Base-by-base conservation (phyloP, 2,113 vertebrate species). In the Menidia beryllina region DNA sequence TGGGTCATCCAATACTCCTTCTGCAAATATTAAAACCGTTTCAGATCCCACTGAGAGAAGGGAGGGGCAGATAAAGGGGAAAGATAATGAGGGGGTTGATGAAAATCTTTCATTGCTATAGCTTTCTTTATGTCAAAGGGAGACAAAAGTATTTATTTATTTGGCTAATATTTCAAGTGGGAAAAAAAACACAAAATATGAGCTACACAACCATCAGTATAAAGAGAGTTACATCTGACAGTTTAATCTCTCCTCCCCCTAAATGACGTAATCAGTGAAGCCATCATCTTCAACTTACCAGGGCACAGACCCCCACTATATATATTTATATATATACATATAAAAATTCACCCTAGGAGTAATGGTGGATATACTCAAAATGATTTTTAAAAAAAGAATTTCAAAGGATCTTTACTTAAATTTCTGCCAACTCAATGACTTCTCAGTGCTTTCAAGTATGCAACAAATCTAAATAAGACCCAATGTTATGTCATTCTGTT, bases 21-120 rank as follows among this genome's bases (percentile, higher is more conserved):
- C 65, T 77, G 57, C 75, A 82, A 85, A 83, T 73, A 84, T 81
- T 38, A 75, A 64, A 82, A 74, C 41, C 66, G 61, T 24, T 85
- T 81, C 52, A 65, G 67, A 72, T 53, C 83, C 72, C 43, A 21
- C 34, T 43, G 67, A 80, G 63, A 48, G 25, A n/a, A 38, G 15
- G 17, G 21, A 10, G 12, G 2, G 8, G 14, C n/a, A 43, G 20
- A 25, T 26, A 7, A 24, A 5, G 10, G 26, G 7, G 2, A 5
- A 23, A 67, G 65, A 72, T 62, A 62, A 66, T 71, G 62, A 77
- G 57, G 58, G 64, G 56, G 72, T 65, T 25, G 14, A 30, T 12
- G 51, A 70, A 71, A 62, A 62, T 45, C 2, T 1, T 36, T 52
- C 19, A 15, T 39, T 27, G 38, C 12, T 43, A 4, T 39, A 23